These are phyloP conservation scores for Poeciliopsis presidionis DNA, from an alignment of 2,797 vertebrate genomes.

Conservation along the genomic window DNA sequence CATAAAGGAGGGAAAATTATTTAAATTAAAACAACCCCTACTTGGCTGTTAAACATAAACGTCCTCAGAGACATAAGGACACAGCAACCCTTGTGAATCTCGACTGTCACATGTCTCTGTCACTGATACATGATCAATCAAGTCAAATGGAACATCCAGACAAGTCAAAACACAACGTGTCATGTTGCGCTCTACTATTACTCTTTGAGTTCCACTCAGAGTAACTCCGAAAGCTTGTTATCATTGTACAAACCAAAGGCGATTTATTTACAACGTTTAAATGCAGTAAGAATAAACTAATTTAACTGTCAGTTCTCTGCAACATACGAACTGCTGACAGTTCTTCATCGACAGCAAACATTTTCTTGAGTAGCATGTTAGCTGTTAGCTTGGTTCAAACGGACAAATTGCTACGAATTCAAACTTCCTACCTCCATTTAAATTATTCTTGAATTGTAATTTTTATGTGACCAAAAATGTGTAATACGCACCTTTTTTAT, in stretches of 20 bases:
- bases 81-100: not conserved
- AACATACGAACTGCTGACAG: slow-evolving; percentile 20
- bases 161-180: not conserved
- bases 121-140: not conserved
- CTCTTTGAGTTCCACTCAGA: not conserved
- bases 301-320: slow-evolving; percentile 22
- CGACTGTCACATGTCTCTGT: slow-evolving; percentile 3
- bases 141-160: not conserved
- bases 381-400: slow-evolving; percentile 13
- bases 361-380: slow-evolving; percentile 10
- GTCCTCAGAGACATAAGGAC: not conserved
- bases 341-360: not conserved
- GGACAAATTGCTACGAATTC: slow-evolving; percentile 11
- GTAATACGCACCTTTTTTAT: no score
- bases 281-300: slow-evolving; percentile 1
- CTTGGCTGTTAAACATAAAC: not conserved
- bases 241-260: not conserved
- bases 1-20: not conserved
- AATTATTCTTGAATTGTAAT: no score
- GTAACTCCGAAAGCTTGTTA: not conserved
- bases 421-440: no score
- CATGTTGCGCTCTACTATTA: not conserved
- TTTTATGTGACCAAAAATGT: not conserved
- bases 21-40: not conserved
- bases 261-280: not conserved